phyloP scores from a whole-genome alignment of 1,140 invertebrate species.

The Lethrus apterus region DNA sequence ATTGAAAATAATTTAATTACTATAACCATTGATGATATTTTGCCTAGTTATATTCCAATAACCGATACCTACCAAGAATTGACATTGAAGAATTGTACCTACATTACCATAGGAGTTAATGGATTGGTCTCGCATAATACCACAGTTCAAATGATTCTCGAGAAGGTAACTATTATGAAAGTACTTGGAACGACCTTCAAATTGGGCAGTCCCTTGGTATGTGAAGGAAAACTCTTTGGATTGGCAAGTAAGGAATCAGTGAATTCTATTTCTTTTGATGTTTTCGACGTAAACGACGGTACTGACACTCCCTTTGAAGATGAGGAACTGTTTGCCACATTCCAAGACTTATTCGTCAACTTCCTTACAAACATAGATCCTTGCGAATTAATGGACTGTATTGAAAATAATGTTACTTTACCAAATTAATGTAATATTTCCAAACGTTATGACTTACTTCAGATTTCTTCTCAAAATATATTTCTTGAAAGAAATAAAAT shows the following conservation, averaged over 20 bases:
- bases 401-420: too few relatives aligned
- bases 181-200: constrained; percentile 1
- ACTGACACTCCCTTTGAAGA: too few relatives aligned
- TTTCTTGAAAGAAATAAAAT: too few relatives aligned
- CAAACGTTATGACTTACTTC: too few relatives aligned
- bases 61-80: background rate
- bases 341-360: too few relatives aligned
- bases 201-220: constrained; percentile 1
- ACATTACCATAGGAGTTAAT: background rate
- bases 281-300: too few relatives aligned
- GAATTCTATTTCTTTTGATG: constrained; percentile 3
- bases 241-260: background rate
- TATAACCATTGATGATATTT: background rate
- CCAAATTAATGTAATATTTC: too few relatives aligned
- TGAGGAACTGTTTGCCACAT: too few relatives aligned
- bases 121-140: background rate
- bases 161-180: background rate
- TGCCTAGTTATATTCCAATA: background rate
- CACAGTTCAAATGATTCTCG: background rate
- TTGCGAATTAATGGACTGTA: too few relatives aligned
- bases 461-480: too few relatives aligned
- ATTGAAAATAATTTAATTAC: background rate
- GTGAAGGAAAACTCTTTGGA: constrained; percentile 1
- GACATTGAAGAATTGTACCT: background rate
- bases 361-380: too few relatives aligned